Percentiles rank a stretch among this genome's conserved stretches.
These are phyloP conservation scores for Neoascia interrupta DNA, from an alignment of 2,888 invertebrate species.

Conservation along the genomic window DNA sequence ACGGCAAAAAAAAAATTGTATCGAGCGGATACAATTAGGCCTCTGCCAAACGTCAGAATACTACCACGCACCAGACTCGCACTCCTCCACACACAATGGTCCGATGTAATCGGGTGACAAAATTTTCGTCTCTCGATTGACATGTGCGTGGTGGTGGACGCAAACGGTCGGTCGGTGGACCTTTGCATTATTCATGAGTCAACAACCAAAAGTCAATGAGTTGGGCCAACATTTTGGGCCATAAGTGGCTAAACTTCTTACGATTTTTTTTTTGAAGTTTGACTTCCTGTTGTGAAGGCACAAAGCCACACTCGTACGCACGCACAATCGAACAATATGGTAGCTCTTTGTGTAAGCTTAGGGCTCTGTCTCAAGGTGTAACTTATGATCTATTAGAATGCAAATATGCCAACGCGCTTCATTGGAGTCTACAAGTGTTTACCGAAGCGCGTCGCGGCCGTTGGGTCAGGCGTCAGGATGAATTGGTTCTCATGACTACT, in stretches of 20 bases:
- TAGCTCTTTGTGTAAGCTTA: slow-evolving; percentile 15
- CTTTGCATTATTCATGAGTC: slow-evolving; percentile 45
- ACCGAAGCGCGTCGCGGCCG: background rate
- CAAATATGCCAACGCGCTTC: slow-evolving; percentile 15
- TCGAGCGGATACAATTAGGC: slow-evolving; percentile 53
- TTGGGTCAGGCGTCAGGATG: background rate
- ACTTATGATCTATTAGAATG: slow-evolving; percentile 41
- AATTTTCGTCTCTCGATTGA: background rate
- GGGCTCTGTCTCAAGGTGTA: slow-evolving; percentile 27
- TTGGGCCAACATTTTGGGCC: slow-evolving; percentile 43
- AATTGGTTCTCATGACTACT: slow-evolving; percentile 28
- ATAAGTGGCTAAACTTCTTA: slow-evolving; percentile 36
- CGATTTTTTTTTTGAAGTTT: slow-evolving; percentile 26
- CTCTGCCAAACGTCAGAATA: slow-evolving; percentile 46
- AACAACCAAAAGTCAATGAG: slow-evolving; percentile 34
- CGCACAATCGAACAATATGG: background rate
- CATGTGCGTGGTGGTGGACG: no score
- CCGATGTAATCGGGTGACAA: slow-evolving; percentile 18
- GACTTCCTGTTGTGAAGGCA: slow-evolving; percentile 24
- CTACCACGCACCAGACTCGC: slow-evolving; percentile 32
- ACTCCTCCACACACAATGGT: slow-evolving; percentile 19
- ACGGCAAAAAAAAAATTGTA: slow-evolving; percentile 3
- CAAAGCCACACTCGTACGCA: no score
- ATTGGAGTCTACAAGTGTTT: slow-evolving; percentile 15
- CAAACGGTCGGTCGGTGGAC: no score